Evolutionary conservation across 2,888 invertebrate species (phyloP).

Genomic region (Tuta absoluta): DNA sequence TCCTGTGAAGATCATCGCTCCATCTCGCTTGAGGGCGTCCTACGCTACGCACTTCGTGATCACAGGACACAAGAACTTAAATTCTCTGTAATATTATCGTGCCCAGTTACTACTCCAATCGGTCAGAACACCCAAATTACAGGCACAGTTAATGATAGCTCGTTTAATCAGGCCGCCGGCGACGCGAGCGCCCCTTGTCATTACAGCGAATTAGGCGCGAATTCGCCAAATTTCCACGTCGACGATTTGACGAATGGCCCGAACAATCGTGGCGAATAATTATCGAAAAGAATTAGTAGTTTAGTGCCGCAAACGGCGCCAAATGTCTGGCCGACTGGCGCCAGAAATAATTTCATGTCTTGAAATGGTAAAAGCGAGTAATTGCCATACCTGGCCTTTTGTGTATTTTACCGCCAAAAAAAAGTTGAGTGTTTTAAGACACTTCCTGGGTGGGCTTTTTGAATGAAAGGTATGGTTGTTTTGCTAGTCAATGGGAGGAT

Average conservation of each 20-base stretch:
- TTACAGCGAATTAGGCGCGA: slow-evolving; percentile 43
- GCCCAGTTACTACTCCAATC: background rate
- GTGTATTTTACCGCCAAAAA: slow-evolving; percentile 28
- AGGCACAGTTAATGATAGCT: slow-evolving; percentile 8
- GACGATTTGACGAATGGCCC: slow-evolving; percentile 54
- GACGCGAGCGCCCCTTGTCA: slow-evolving; percentile 15
- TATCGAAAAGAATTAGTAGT: slow-evolving; percentile 3
- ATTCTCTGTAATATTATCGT: background rate
- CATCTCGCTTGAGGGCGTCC: too few species aligned
- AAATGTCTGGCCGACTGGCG: slow-evolving; percentile 17
- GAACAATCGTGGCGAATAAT: slow-evolving; percentile 5
- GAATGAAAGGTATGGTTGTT: slow-evolving; percentile 30
- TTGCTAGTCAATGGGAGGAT: slow-evolving; percentile 2
- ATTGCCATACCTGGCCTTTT: slow-evolving; percentile 35
- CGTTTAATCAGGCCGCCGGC: slow-evolving; percentile 10
- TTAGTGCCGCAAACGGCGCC: slow-evolving; percentile 12
- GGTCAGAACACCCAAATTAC: slow-evolving; percentile 15
- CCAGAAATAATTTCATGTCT: slow-evolving; percentile 12
- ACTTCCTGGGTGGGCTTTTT: slow-evolving; percentile 40
- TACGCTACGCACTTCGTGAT: too few species aligned
- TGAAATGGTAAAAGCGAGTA: slow-evolving; percentile 32
- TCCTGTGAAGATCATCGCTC: too few species aligned
- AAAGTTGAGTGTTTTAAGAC: slow-evolving; percentile 24
- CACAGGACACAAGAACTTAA: background rate
- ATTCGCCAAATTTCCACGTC: slow-evolving; percentile 56